These are phyloP conservation scores for Agrochola lota DNA, from an alignment of 2,888 invertebrate species.

Conservation along the genomic window DNA sequence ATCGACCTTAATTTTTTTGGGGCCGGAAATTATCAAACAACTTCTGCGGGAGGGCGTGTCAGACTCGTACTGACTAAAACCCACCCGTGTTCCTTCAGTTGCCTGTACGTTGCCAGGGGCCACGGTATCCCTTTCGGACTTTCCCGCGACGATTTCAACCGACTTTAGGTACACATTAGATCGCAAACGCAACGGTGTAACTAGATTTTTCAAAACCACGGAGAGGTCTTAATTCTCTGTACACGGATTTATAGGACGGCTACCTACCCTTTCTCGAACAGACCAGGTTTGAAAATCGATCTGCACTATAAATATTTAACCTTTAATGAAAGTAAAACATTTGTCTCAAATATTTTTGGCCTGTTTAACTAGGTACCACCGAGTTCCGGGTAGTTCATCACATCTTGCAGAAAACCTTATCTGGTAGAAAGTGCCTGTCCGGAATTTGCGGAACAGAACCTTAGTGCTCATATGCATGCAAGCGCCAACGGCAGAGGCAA, in stretches of 20 bases:
- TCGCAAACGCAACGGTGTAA: background rate
- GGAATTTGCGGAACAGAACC: background rate
- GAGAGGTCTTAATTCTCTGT: background rate
- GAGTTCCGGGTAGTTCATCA: background rate
- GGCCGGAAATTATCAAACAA: no score
- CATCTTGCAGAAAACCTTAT: background rate
- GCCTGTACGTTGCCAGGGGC: no score
- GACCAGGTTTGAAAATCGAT: background rate
- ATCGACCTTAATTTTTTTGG: no score
- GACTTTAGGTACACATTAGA: no score
- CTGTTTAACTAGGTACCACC: background rate
- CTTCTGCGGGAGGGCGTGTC: no score
- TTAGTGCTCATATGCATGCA: no score
- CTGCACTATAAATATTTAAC: background rate
- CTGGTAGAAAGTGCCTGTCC: background rate
- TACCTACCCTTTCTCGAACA: background rate
- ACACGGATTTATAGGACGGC: background rate
- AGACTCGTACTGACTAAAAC: no score
- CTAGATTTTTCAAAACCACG: background rate
- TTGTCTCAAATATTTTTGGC: background rate
- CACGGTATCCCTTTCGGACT: no score
- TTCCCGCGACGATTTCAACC: no score
- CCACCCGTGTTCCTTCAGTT: no score
- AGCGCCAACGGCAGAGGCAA: no score
- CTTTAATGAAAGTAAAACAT: background rate